Base-by-base conservation (phyloP, 2,888 invertebrate species). In the Mimumesa dahlbomi region DNA sequence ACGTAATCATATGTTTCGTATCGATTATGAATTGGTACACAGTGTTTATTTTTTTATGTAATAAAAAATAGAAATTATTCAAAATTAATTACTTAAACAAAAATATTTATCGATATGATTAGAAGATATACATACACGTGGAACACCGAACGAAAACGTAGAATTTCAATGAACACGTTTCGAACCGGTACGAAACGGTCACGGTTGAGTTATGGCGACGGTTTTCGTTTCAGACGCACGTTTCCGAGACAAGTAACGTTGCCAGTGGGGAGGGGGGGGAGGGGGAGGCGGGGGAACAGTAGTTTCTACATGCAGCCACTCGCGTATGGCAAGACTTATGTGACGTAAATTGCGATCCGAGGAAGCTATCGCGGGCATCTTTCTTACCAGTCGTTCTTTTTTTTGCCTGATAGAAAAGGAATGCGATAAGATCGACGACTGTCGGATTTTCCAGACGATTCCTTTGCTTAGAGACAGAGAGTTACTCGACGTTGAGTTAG, bases 371-470 rank as follows among this genome's bases (percentile, higher is more conserved):
- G n/a, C 34, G 36, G 48, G 42, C 36, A 48, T 49, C 21, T 21
- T 53, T 58, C 36, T 42, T 31, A 16, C 53, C 13, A 5, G 48
- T 11, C 38, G 48, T 70, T 56, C 58, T 38, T 34, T 21, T 31
- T 38, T 34, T 21, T 31, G 38, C 14, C 42, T 58, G 65, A 71
- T 66, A 45, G 66, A 63, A 59, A 65, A 31, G 43, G 53, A 63
- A 58, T 48, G 36, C 46, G 68, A 70, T 74, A 74, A 64, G 64
- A 70, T 65, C 48, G 65, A 65, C 69, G 46, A 74, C 70, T 62
- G 70, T 70, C 42, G 73, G 43, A 57, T 48, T 69, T 56, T 25
- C 29, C 38, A 48, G 25, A 53, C 61, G 57, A 74, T 73, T 64
- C n/a, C 73, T 61, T 56, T 56, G 61, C 73, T 68, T 54, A n/a